These are phyloP conservation scores for Tenrec ecaudatus DNA, from an alignment of 2,113 vertebrate genomes.

Conservation along the genomic window DNA sequence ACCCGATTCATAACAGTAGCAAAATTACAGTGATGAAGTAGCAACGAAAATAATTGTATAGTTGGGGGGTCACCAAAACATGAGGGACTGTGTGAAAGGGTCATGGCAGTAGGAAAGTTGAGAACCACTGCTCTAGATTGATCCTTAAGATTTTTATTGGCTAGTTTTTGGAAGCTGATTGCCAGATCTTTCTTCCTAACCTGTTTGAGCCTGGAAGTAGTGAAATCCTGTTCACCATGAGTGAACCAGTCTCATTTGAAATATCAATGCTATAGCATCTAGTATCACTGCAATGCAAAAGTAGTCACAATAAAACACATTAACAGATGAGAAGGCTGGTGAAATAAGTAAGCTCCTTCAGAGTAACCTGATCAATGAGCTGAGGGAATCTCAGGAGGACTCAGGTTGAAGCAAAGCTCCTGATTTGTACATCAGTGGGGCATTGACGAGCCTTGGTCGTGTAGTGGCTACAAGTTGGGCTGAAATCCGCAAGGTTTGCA, in stretches of 20 bases:
- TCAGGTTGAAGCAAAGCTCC: not conserved
- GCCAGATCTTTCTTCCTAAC: not conserved
- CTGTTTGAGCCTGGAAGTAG: not conserved
- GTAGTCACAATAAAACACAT: not conserved
- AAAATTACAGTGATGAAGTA: too few relatives aligned
- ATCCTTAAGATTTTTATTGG: not conserved
- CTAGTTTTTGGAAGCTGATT: not conserved
- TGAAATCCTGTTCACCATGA: not conserved
- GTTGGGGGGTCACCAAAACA: too few relatives aligned
- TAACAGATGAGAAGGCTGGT: not conserved
- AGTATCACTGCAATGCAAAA: not conserved
- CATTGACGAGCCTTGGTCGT: too few relatives aligned
- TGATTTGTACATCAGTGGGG: not conserved
- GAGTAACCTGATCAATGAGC: not conserved
- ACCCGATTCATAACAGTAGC: too few relatives aligned
- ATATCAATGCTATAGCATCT: not conserved
- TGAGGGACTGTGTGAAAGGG: too few relatives aligned
- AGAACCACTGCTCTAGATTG: not conserved
- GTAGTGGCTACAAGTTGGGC: too few relatives aligned
- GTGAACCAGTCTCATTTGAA: not conserved
- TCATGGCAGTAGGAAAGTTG: not conserved
- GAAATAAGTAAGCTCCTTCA: not conserved
- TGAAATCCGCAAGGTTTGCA: too few relatives aligned
- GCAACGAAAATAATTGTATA: too few relatives aligned
- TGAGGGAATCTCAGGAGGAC: not conserved